Conservation (phyloP, 2,797 vertebrate species). For the Tragelaphus eurycerus region DNA sequence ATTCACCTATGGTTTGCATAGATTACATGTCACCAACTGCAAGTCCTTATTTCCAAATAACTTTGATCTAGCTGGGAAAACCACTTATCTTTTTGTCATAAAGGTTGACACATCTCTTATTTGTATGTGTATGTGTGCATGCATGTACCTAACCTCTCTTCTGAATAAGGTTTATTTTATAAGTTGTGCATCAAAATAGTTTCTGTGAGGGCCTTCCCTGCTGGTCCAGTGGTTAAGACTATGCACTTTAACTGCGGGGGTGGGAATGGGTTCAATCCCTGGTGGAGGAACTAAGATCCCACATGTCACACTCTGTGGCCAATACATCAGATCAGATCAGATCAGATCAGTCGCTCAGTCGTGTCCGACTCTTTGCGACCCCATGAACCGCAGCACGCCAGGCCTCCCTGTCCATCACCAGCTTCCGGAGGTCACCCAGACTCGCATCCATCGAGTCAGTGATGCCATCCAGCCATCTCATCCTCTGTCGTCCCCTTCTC, state of each 20-base stretch:
- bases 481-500: too few species aligned
- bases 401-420: too few species aligned
- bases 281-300: background rate
- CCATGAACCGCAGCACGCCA: too few species aligned
- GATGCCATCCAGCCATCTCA: too few species aligned
- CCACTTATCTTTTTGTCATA: background rate
- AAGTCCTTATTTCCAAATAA: background rate
- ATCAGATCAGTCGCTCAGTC: too few species aligned
- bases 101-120: background rate
- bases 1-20: background rate
- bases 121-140: accelerated
- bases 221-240: background rate
- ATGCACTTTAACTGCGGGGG: background rate
- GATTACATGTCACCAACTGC: background rate
- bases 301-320: background rate
- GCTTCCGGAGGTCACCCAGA: too few species aligned
- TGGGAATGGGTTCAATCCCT: background rate
- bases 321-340: too few species aligned
- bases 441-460: too few species aligned
- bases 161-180: background rate
- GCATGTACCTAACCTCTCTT: background rate
- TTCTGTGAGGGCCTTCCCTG: background rate
- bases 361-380: too few species aligned
- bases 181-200: background rate
- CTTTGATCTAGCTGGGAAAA: background rate